Evolutionary conservation across 2,113 vertebrate species (phyloP), one percentile per base, ranked within the genome.

Genomic region (Xenus cinereus): DNA sequence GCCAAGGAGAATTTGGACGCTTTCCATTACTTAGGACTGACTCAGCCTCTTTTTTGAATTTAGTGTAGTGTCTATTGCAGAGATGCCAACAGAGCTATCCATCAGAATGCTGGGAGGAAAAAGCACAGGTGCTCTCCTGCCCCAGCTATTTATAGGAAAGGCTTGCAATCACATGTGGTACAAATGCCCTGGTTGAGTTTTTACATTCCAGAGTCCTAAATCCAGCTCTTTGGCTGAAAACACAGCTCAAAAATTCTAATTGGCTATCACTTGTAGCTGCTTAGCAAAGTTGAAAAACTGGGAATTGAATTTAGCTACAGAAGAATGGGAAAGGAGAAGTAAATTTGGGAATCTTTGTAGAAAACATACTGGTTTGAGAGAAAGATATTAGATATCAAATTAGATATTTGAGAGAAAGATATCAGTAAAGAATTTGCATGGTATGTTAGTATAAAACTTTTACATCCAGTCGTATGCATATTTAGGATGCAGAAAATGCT

Each of bases 51-150:
- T 96, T 81, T 83, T 71, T 93, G 67, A 97, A 91, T 97, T 97
- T 95, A 97, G 84, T 81, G 53, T 96, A 93, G 95, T 97, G 81
- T 92, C 97, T 97, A 59, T 97, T 96, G 89, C 94, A 90, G 96
- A 97, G 76, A 97, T 97, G 78, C 91, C 96, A 97, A 85, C 96
- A 96, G 94, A 97, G 75, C 91, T 96, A 96, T 97, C 96, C 87
- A 76, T 98, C 90, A 97, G 90, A 96, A 93, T 59, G 77, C 81
- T 83, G 35, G 84, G 90, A 95, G 84, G 71, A 95, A 77, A 95
- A 95, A 93, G 88, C 88, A 94, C 97, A 97, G 95, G 94, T 97
- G 94, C 89, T 96, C 90, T 95, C 79, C 93, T 96, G 92, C 89
- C 80, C 87, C 37, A 37, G 51, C 92, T 96, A 96, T 97, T 97